These are phyloP conservation scores for Mizuhopecten yessoensis DNA, from an alignment of 1,140 invertebrate genomes.

Conservation along the genomic window DNA sequence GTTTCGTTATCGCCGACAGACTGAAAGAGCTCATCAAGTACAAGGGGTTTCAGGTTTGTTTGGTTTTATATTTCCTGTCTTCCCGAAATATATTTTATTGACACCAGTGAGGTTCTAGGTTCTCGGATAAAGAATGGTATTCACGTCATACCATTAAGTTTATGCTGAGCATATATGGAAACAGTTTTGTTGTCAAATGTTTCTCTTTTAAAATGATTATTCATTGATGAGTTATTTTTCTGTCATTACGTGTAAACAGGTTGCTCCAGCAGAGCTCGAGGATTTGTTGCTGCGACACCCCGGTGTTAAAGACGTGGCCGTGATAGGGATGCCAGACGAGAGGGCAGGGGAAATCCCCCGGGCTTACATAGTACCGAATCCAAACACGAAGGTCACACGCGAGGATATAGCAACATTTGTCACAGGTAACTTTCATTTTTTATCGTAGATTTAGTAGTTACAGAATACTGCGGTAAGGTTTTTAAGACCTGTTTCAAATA, in stretches of 20 bases:
- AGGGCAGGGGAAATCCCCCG: conserved; percentile 67
- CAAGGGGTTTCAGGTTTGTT: conserved; percentile 89
- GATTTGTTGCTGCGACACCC: conserved; percentile 64
- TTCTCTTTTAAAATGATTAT: no score
- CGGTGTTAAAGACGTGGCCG: conserved; percentile 63
- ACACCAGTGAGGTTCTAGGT: no score
- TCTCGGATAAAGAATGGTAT: no score
- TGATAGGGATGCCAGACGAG: conserved; percentile 66
- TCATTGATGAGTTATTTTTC: no score
- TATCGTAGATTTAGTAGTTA: no score
- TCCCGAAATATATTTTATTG: no score
- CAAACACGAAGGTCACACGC: conserved; percentile 45
- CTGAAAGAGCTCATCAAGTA: conserved; percentile 96
- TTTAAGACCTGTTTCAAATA: no score
- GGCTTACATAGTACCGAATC: conserved; percentile 62
- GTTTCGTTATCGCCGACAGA: conserved; percentile 89
- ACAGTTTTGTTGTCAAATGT: no score
- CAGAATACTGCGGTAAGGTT: no score
- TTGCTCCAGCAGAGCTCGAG: conserved; percentile 70
- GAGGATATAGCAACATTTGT: conserved; percentile 66
- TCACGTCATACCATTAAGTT: no score
- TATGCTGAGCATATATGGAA: no score
- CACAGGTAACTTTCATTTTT: conserved; percentile 50
- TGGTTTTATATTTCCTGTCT: no score
- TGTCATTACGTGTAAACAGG: conserved; percentile 46